Evolutionary conservation across 1,140 invertebrate species (phyloP).

Genomic region (Bombus impatiens): DNA sequence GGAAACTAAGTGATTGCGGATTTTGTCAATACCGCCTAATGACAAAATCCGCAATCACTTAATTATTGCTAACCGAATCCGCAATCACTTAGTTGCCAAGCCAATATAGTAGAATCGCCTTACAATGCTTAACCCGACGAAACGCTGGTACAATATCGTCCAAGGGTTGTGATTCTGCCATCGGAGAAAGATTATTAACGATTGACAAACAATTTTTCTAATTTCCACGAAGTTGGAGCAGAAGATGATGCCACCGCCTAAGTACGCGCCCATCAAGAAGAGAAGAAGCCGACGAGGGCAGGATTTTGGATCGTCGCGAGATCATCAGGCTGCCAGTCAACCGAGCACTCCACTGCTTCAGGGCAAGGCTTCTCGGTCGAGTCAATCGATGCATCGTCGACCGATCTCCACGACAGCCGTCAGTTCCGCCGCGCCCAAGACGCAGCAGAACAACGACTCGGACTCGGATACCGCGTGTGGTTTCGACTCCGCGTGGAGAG

Average conservation of each 20-base stretch:
- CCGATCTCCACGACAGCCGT: conserved; percentile 79
- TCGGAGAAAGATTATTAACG: background rate
- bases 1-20: too few species aligned
- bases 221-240: conserved; percentile 71
- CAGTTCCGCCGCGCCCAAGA: conserved; percentile 60
- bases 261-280: conserved; percentile 85
- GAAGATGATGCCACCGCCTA: conserved; percentile 88
- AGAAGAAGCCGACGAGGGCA: conserved; percentile 84
- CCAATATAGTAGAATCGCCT: too few species aligned
- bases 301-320: conserved; percentile 78
- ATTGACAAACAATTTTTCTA: background rate
- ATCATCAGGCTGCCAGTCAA: conserved; percentile 68
- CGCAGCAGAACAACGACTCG: conserved; percentile 83
- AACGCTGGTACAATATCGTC: background rate
- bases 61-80: too few species aligned
- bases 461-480: conserved; percentile 92
- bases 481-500: conserved; percentile 88
- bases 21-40: too few species aligned
- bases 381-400: conserved; percentile 67
- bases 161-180: background rate
- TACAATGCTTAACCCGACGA: background rate
- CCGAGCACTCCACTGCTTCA: conserved; percentile 76
- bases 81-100: too few species aligned
- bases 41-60: too few species aligned
- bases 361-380: conserved; percentile 67